Base-by-base conservation (phyloP, 2,113 vertebrate genomes). In the Colistium nudipinnis region DNA sequence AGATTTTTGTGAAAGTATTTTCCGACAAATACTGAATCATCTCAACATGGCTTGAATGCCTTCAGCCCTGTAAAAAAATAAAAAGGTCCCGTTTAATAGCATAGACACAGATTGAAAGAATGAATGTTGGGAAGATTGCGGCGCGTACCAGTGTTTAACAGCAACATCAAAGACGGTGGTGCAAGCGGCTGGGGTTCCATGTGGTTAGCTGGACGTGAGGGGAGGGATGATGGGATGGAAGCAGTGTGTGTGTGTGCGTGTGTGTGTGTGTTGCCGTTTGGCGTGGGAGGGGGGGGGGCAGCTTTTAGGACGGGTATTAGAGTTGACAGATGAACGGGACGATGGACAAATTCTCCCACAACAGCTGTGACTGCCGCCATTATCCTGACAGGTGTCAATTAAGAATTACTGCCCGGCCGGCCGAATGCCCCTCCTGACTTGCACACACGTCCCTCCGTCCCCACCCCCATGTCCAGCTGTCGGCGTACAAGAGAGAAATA, bases 341-440 rank as follows among this genome's bases (percentile, higher is more conserved):
- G 93, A 95, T 94, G 94, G 94, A 93, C 94, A 88, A 81, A 95
- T 95, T 95, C 94, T 95, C 94, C 92, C 87, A 90, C 95, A 95
- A 95, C 96, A 97, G 96, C 96, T 98, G 96, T 94, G 95, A 93
- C 91, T 85, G 88, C 86, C 75, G 61, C 88, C 90, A 92, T 93
- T 93, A 92, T 81, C 95, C 95, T 98, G 98, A 99, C 97, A 98
- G 97, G 96, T 99, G 98, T 99, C 98, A 99, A 99, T 99, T 99
- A 99, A 99, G 97, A 99, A 98, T 98, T 98, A 98, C 96, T 97
- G 96, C 95, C 93, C 94, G 94, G 94, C 94, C 77, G 67, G 84
- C 74, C 72, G 76, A 82, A 67, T 57, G 70, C 82, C 73, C 76
- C 68, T 53, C 72, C 60, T 64, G 14, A 56, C 66, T 44, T 61